A percentile compares a stretch with the other conserved stretches of the same genome.
phyloP scores from a whole-genome alignment of 2,888 invertebrate genomes.

The Proisotoma minuta region DNA sequence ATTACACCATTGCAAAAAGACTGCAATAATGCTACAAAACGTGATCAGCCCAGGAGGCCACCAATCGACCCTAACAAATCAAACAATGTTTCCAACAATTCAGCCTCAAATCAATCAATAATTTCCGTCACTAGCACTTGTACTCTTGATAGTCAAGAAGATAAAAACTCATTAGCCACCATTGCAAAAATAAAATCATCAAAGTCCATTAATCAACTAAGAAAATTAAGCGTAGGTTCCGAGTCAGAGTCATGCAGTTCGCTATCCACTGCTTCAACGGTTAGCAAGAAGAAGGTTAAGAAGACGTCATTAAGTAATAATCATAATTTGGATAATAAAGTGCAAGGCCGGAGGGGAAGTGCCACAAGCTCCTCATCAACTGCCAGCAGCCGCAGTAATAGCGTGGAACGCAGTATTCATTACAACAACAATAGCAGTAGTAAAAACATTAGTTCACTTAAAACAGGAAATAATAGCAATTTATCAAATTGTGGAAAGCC shows the following conservation, averaged over 20 bases:
- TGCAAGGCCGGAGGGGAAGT: constrained; percentile 33
- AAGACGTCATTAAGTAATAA: constrained; percentile 24
- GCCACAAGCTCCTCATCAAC: constrained; percentile 38
- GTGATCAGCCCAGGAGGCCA: constrained; percentile 55
- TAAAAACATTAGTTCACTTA: background rate
- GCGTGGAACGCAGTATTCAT: constrained; percentile 32
- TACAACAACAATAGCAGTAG: background rate
- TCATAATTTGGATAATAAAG: constrained; percentile 20
- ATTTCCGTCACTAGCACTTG: constrained; percentile 5
- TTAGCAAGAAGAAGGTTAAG: constrained; percentile 15
- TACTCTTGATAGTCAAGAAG: constrained; percentile 14
- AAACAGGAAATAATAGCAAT: background rate
- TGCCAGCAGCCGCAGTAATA: constrained; percentile 45
- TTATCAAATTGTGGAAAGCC: background rate
- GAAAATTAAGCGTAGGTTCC: constrained; percentile 41
- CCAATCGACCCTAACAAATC: constrained; percentile 51
- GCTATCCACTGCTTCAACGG: constrained; percentile 23
- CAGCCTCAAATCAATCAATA: constrained; percentile 24
- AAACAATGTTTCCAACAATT: constrained; percentile 14
- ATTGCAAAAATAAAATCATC: constrained; percentile 36
- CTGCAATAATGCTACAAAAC: constrained; percentile 20
- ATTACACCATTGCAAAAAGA: background rate
- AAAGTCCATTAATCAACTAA: constrained; percentile 37
- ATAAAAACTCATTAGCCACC: constrained; percentile 10
- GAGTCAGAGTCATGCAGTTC: constrained; percentile 37